A percentile compares a stretch with the other conserved stretches of the same genome.
These are phyloP conservation scores for Chascanopsetta lugubris DNA, from an alignment of 2,113 vertebrate genomes.

Conservation along the genomic window DNA sequence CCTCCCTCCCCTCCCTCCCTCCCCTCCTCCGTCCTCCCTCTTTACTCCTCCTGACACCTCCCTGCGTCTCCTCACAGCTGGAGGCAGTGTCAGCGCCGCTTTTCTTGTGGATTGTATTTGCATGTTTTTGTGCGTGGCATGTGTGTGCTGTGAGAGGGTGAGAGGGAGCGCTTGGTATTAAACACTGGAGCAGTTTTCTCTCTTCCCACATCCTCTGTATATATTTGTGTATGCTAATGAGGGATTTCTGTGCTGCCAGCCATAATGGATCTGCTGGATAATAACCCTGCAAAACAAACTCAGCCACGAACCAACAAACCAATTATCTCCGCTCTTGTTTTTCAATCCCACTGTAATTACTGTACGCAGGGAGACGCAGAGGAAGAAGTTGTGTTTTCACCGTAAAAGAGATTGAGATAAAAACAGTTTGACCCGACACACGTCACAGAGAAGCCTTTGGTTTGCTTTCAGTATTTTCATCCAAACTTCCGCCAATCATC, in stretches of 20 bases:
- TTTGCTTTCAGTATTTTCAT: neutral
- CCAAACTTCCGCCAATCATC: too few species aligned
- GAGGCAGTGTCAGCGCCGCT: slow-evolving; percentile 59
- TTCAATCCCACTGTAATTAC: slow-evolving; percentile 56
- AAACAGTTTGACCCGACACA: neutral
- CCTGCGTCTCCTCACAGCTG: slow-evolving; percentile 64
- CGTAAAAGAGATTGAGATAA: slow-evolving; percentile 1
- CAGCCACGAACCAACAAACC: slow-evolving; percentile 62
- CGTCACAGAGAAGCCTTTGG: neutral
- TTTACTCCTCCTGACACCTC: slow-evolving; percentile 72
- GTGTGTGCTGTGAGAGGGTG: slow-evolving; percentile 29
- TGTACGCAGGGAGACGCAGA: neutral
- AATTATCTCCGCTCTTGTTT: slow-evolving; percentile 69
- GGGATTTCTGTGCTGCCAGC: slow-evolving; percentile 55
- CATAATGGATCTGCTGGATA: slow-evolving; percentile 66
- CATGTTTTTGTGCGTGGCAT: slow-evolving; percentile 58
- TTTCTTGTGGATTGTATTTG: slow-evolving; percentile 65
- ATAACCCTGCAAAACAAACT: slow-evolving; percentile 68
- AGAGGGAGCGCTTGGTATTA: slow-evolving; percentile 52
- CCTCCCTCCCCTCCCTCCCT: slow-evolving; percentile 79
- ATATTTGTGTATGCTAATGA: slow-evolving; percentile 69
- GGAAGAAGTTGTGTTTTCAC: slow-evolving; percentile 16
- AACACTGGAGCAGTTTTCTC: slow-evolving; percentile 40
- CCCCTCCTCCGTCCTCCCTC: slow-evolving; percentile 76
- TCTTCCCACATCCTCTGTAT: slow-evolving; percentile 61